Evolutionary conservation across 2,113 vertebrate genomes (phyloP).

Genomic region (Chaetodon trifascialis): DNA sequence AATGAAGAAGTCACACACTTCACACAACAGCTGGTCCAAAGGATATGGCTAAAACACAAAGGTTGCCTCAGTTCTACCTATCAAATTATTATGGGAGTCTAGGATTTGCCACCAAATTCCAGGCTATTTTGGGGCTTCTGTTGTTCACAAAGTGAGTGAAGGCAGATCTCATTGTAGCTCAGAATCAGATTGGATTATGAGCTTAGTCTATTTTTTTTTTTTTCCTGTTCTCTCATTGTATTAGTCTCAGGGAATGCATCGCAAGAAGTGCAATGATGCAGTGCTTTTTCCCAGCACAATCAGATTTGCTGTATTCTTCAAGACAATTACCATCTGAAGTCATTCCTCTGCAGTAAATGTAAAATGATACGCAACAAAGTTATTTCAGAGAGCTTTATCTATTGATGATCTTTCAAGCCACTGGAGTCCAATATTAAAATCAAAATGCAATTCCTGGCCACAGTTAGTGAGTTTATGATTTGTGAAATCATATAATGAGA

Average conservation of each 20-base stretch:
- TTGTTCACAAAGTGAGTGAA: conserved; percentile 40
- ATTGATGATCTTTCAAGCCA: conserved; percentile 41
- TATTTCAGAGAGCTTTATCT: conserved; percentile 59
- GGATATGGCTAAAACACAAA: background rate
- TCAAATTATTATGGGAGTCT: conserved; percentile 28
- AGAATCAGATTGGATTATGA: conserved; percentile 76
- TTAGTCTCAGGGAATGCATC: conserved; percentile 33
- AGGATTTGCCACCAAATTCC: conserved; percentile 46
- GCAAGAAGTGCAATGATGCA: conserved; percentile 36
- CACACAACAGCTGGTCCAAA: background rate
- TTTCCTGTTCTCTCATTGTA: conserved; percentile 40
- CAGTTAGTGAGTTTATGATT: conserved; percentile 41
- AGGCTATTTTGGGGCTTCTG: conserved; percentile 41
- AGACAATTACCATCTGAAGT: conserved; percentile 52
- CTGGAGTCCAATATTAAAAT: conserved; percentile 50
- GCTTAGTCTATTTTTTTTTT: conserved; percentile 62
- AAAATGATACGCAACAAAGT: conserved; percentile 37
- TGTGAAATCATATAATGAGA: conserved; percentile 72
- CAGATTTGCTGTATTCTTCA: conserved; percentile 49
- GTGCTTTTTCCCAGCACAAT: conserved; percentile 29
- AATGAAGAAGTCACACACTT: background rate
- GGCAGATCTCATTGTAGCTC: conserved; percentile 59
- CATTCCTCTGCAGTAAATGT: conserved; percentile 34
- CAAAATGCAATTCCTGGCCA: conserved; percentile 36
- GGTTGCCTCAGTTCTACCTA: conserved; percentile 7